Conservation (phyloP, 2,113 vertebrate species). For the Melanocharis versteri region DNA sequence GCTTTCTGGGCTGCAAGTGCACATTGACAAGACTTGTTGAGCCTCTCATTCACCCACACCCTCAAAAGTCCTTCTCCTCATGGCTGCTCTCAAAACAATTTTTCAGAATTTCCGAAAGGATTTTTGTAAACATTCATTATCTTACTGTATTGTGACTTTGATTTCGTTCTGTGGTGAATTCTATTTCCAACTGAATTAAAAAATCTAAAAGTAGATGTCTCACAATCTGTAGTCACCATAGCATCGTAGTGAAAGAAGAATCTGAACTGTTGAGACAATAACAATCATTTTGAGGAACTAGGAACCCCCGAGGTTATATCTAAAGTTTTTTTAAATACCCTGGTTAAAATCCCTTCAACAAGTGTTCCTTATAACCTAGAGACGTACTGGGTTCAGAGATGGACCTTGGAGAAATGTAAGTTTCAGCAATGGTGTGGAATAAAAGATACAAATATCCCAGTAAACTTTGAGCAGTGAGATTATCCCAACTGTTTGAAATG, state of each 20-base stretch:
- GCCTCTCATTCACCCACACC: neutral
- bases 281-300: neutral
- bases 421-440: neutral
- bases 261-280: neutral
- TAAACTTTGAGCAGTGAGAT: neutral
- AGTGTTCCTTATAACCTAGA: neutral
- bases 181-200: neutral
- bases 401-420: neutral
- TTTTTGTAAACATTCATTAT: neutral
- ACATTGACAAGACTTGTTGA: neutral
- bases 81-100: neutral
- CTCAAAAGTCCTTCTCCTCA: too few species aligned
- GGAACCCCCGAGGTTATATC: neutral
- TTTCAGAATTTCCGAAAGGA: neutral
- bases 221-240: neutral
- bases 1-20: neutral
- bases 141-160: neutral
- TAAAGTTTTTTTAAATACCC: neutral
- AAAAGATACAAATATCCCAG: neutral
- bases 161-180: neutral
- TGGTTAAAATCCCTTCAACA: neutral
- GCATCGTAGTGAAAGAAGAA: neutral
- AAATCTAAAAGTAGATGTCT: neutral
- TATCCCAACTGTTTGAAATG: neutral
- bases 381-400: neutral